A percentile compares a stretch with the other conserved stretches of the same genome.
Evolutionary conservation across 2,888 invertebrate species (phyloP).

Genomic region (Notocelia uddmanniana): DNA sequence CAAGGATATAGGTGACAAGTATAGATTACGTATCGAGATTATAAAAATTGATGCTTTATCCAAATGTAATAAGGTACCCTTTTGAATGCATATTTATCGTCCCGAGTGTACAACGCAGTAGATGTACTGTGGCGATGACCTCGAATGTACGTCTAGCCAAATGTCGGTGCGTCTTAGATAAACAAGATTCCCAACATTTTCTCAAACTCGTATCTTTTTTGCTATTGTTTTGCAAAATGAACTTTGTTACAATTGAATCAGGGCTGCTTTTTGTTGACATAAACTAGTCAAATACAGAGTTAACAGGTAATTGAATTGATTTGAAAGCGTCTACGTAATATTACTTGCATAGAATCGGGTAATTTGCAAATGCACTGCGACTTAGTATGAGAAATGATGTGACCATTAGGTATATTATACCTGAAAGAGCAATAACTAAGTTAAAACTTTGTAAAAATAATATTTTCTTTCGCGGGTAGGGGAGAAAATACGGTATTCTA

Average conservation of each 20-base stretch:
- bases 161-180: conserved; percentile 58
- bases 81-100: conserved; percentile 1
- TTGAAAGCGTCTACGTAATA: conserved; percentile 12
- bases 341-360: not conserved
- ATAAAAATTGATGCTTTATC: not conserved
- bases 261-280: not conserved
- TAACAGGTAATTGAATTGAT: not conserved
- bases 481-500: too few relatives aligned
- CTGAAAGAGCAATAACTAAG: too few relatives aligned
- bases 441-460: too few relatives aligned
- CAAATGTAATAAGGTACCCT: not conserved
- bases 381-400: not conserved
- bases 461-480: too few relatives aligned
- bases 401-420: too few relatives aligned
- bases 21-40: not conserved
- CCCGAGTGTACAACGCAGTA: conserved; percentile 58
- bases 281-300: not conserved
- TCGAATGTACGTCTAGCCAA: conserved; percentile 81
- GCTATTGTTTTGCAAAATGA: not conserved
- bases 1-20: conserved; percentile 7
- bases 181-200: conserved; percentile 25
- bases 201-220: not conserved
- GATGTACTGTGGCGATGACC: conserved; percentile 73
- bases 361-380: not conserved
- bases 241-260: not conserved